Base-by-base conservation (phyloP, 1,140 invertebrate species). In the Pygmarrhopalites habei region DNA sequence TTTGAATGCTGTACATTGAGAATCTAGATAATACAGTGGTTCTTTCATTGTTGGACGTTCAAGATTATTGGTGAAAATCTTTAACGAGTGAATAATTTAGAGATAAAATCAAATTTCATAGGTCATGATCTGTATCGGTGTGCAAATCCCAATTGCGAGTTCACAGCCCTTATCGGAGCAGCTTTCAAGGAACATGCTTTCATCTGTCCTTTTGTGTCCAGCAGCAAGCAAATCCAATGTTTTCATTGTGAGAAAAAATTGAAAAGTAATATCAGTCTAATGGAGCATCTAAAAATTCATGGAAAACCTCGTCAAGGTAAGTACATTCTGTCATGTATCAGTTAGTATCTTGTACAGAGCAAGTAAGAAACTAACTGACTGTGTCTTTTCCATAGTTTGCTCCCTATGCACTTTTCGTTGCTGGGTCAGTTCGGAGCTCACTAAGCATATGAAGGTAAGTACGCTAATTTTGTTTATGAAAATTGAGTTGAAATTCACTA, bases 381-480 rank as follows among this genome's bases (percentile, higher is more conserved):
- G n/a, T n/a, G n/a, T n/a, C n/a, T n/a, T n/a, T n/a, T n/a, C n/a
- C n/a, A n/a, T n/a, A n/a, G 69, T 72, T 1, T 85, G 83, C 68
- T 77, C 77, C 0, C 46, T 82, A 7, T 84, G 82, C 65, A 64
- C 72, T 2, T 72, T 73, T 26, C 74, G 75, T 28, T 79, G 76
- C 30, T 74, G 81, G 0, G 73, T 77, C 39, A 68, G 73, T 21
- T 74, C 77, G 21, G 72, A 73, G 29, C 58, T 74, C 2, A 62
- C 66, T 30, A 79, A 79, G 60, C 84, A 86, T 69, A 79, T 85
- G 74, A 81, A 81, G 61, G 66, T 72, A 23, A 77, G 77, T 69
- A 77, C 79, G 0, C 75, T 35, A 35, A n/a, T n/a, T n/a, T n/a
- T n/a, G n/a, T n/a, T n/a, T n/a, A n/a, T n/a, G n/a, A n/a, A n/a